Percentiles rank a stretch among this genome's conserved stretches.
phyloP scores from a whole-genome alignment of 1,140 invertebrate genomes.

The Oncopodura yosiiana region DNA sequence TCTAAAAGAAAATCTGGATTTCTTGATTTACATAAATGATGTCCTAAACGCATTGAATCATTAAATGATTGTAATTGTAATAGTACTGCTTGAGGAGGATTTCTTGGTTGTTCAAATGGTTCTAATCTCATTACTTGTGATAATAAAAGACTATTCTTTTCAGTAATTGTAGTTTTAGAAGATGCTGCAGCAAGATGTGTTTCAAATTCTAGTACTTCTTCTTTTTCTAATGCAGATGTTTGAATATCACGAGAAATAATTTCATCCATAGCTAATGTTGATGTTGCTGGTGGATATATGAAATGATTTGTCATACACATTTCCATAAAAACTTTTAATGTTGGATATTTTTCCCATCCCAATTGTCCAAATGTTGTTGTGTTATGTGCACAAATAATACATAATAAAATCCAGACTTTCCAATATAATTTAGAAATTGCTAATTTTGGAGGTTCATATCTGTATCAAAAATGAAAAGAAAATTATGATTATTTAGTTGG shows the following conservation, averaged over 20 bases:
- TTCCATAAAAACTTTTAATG: slow-evolving; percentile 81
- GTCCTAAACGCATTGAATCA: slow-evolving; percentile 68
- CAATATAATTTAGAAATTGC: slow-evolving; percentile 87
- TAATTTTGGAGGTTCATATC: slow-evolving; percentile 74
- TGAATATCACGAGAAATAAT: slow-evolving; percentile 55
- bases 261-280: slow-evolving; percentile 52
- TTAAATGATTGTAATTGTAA: slow-evolving; percentile 75
- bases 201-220: slow-evolving; percentile 85
- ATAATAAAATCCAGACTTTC: slow-evolving; percentile 85
- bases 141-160: slow-evolving; percentile 75
- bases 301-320: slow-evolving; percentile 92
- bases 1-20: slow-evolving; percentile 86
- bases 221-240: slow-evolving; percentile 60
- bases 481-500: no score
- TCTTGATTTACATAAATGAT: slow-evolving; percentile 75
- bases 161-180: slow-evolving; percentile 75
- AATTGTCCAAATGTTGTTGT: slow-evolving; percentile 71
- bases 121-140: slow-evolving; percentile 73
- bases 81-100: slow-evolving; percentile 63
- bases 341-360: slow-evolving; percentile 87
- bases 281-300: slow-evolving; percentile 56
- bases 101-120: slow-evolving; percentile 65
- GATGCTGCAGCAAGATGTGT: slow-evolving; percentile 79
- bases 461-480: slow-evolving; percentile 37
- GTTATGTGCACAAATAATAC: slow-evolving; percentile 86